These are phyloP conservation scores for Eonycteris spelaea DNA, from an alignment of 2,113 vertebrate species.

Conservation along the genomic window DNA sequence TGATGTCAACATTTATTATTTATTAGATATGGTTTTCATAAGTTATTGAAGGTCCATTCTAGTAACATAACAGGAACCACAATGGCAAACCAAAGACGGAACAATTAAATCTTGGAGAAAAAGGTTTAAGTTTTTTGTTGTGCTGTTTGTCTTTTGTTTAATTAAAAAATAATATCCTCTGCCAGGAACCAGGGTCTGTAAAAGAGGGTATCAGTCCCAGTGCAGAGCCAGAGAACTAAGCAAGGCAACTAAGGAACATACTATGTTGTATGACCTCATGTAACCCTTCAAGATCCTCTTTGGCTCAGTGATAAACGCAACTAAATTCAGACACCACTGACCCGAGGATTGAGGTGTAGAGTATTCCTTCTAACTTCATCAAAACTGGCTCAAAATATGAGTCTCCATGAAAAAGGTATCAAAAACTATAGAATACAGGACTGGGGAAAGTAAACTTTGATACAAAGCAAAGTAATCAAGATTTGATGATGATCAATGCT, in stretches of 20 bases:
- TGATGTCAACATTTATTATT: neutral
- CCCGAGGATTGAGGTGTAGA: neutral
- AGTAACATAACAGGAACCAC: neutral
- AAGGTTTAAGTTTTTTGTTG: neutral
- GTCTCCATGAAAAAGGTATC: neutral
- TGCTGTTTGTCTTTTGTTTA: neutral
- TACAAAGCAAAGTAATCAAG: neutral
- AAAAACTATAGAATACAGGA: neutral
- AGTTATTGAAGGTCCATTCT: neutral
- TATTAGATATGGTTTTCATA: neutral
- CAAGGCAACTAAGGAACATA: neutral
- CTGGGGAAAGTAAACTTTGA: neutral
- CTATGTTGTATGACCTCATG: rapidly evolving
- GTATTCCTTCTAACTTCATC: neutral
- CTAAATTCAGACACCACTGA: neutral
- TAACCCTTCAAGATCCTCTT: neutral
- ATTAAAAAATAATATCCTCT: neutral
- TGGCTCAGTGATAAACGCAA: neutral
- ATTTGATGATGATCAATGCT: neutral
- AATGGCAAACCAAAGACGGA: neutral
- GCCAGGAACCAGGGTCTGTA: neutral
- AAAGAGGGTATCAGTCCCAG: neutral
- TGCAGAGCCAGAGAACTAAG: neutral
- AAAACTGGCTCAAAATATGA: neutral
- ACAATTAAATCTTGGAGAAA: neutral